Evolutionary conservation across 2,113 vertebrate genomes (phyloP).

Genomic region (Platichthys flesus): DNA sequence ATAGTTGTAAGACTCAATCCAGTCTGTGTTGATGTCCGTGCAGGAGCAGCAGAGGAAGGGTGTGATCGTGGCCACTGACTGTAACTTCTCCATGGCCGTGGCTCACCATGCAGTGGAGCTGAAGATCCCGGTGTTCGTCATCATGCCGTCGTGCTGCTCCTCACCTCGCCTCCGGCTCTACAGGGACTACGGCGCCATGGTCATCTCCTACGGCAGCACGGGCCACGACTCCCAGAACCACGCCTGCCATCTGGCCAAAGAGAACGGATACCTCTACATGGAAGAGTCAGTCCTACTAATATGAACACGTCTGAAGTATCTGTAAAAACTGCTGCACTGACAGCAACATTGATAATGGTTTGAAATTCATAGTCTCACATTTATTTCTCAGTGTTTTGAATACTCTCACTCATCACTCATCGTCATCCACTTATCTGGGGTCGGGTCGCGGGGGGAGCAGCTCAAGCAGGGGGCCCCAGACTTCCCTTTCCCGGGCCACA

Average conservation of each 20-base stretch:
- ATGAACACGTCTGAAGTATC: no score
- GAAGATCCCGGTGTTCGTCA: conserved; percentile 87
- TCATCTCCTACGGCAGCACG: conserved; percentile 86
- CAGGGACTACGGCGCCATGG: conserved; percentile 91
- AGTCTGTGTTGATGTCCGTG: neutral
- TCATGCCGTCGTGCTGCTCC: conserved; percentile 84
- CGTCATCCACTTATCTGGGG: no score
- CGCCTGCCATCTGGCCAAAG: conserved; percentile 84
- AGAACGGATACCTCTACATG: conserved; percentile 89
- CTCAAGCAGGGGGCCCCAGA: no score
- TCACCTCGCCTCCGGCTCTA: conserved; percentile 81
- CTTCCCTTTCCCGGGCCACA: no score
- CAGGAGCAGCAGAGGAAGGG: conserved; percentile 92
- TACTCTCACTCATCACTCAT: no score
- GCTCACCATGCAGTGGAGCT: conserved; percentile 87
- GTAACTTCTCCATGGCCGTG: conserved; percentile 90
- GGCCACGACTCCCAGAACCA: conserved; percentile 85
- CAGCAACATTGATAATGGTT: no score
- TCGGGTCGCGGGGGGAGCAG: no score
- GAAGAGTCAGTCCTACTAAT: conserved; percentile 86
- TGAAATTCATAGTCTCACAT: no score
- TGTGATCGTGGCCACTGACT: conserved; percentile 89
- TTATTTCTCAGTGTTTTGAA: no score
- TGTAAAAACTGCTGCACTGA: no score
- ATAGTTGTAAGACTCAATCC: neutral